Conservation (phyloP, 2,113 vertebrate species). For the Epinephelus cyanopodus region DNA sequence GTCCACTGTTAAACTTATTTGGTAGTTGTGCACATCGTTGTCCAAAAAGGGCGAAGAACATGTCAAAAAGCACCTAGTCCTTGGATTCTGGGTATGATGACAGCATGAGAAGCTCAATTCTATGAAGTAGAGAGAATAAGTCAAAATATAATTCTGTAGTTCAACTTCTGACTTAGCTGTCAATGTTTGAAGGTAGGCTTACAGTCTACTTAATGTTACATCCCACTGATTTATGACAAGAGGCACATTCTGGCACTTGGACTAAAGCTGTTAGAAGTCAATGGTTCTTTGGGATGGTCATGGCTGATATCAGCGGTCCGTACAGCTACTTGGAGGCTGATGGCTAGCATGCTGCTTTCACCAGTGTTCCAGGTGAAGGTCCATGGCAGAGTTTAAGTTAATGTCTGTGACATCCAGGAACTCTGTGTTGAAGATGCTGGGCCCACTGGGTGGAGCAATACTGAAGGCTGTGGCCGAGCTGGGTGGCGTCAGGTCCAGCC, state of each 20-base stretch:
- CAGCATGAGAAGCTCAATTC: conserved; percentile 9
- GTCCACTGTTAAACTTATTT: conserved; percentile 23
- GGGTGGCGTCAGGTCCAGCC: conserved; percentile 95
- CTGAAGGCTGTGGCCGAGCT: conserved; percentile 90
- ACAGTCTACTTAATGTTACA: not conserved
- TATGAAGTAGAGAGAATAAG: conserved; percentile 5
- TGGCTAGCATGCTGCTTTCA: conserved; percentile 73
- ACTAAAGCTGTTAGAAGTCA: conserved; percentile 14
- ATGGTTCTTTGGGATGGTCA: conserved; percentile 45
- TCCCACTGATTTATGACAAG: not conserved
- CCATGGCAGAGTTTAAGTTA: conserved; percentile 95
- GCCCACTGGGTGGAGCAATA: conserved; percentile 84
- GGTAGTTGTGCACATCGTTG: conserved; percentile 53
- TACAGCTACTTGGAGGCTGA: conserved; percentile 12
- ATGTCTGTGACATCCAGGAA: conserved; percentile 97
- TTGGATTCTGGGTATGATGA: conserved; percentile 28
- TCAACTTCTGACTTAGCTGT: not conserved
- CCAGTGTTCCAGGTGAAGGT: conserved; percentile 97
- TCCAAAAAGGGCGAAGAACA: conserved; percentile 48
- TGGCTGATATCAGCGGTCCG: conserved; percentile 10
- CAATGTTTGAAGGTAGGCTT: not conserved
- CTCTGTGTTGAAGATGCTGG: conserved; percentile 96
- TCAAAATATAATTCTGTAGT: not conserved
- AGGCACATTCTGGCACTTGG: conserved; percentile 24
- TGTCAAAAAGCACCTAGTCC: conserved; percentile 40